Conservation (phyloP, 2,797 vertebrate genomes). For the Pipistrellus pygmaeus region DNA sequence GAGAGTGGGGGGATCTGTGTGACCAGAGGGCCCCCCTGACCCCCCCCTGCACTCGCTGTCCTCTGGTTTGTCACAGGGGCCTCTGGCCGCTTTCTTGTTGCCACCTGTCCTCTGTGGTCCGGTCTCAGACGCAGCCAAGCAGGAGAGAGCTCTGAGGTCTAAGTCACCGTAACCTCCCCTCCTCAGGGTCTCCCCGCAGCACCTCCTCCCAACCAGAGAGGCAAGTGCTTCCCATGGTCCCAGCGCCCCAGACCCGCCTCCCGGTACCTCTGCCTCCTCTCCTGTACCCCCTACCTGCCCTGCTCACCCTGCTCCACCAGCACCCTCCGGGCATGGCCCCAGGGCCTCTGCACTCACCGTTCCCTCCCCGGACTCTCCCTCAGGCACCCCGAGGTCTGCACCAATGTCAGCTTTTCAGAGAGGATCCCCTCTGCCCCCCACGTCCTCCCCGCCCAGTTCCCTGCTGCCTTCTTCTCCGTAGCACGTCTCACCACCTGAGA, state of each 20-base stretch:
- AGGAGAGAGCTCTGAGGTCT: background rate
- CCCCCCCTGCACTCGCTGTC: background rate
- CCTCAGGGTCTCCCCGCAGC: background rate
- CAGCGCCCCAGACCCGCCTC: background rate
- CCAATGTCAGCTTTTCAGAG: background rate
- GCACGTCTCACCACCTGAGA: background rate
- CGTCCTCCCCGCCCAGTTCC: too few species aligned
- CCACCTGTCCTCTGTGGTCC: background rate
- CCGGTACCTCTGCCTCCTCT: background rate
- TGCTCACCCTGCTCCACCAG: background rate
- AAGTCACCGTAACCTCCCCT: background rate
- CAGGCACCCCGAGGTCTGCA: background rate
- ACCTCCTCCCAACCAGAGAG: background rate
- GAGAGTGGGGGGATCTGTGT: background rate
- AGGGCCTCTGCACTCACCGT: background rate
- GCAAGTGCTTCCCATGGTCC: background rate
- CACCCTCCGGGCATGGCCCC: background rate
- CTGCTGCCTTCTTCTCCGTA: background rate
- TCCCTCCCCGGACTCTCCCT: background rate
- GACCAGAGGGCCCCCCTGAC: rapidly evolving
- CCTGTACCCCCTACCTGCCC: background rate
- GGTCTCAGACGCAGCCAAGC: background rate
- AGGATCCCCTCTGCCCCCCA: background rate
- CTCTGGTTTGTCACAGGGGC: background rate
- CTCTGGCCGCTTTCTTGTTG: too few species aligned